Conservation (phyloP, 2,888 invertebrate species). For the Nasonovia ribisnigri region DNA sequence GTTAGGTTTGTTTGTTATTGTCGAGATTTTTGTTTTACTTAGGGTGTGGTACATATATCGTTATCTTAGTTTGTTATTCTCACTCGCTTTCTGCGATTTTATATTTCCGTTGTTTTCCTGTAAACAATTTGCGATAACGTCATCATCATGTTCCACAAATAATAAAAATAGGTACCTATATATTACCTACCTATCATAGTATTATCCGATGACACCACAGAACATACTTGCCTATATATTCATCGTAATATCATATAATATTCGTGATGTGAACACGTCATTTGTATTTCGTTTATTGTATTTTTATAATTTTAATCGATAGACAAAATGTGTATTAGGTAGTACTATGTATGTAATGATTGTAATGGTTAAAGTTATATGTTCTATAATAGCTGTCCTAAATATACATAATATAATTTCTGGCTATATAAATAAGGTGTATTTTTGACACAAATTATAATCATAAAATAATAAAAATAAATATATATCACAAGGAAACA, state of each 20-base stretch:
- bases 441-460: no score
- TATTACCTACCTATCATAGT: not conserved
- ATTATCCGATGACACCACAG: not conserved
- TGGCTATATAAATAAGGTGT: no score
- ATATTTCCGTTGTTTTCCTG: not conserved
- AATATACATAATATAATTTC: no score
- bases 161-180: not conserved
- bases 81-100: constrained; percentile 34
- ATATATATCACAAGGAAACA: no score
- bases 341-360: not conserved
- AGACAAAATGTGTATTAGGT: not conserved
- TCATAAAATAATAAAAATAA: no score
- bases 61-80: not conserved
- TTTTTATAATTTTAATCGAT: not conserved
- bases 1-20: not conserved
- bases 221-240: not conserved
- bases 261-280: not conserved
- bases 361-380: no score
- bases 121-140: not conserved
- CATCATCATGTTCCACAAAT: constrained; percentile 26
- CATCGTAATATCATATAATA: not conserved
- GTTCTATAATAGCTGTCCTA: no score
- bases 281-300: not conserved
- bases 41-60: not conserved
- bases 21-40: not conserved